A percentile compares a stretch with the other conserved stretches of the same genome.
These are phyloP conservation scores for Crocidura indochinensis DNA, from an alignment of 2,797 vertebrate genomes.

Conservation along the genomic window DNA sequence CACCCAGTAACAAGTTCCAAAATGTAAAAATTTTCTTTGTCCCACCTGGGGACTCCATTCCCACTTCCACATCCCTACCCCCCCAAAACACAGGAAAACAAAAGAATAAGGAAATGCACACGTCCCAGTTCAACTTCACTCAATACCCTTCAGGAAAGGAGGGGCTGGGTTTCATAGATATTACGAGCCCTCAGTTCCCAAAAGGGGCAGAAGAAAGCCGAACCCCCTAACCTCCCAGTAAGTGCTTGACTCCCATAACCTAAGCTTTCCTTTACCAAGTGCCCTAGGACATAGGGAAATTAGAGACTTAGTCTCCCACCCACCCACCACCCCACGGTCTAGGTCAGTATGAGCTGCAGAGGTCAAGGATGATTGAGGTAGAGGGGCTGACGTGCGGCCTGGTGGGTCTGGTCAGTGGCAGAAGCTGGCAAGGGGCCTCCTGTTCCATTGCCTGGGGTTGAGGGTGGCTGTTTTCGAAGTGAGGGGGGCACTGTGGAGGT, in stretches of 20 bases:
- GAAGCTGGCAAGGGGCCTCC: slow-evolving; percentile 79
- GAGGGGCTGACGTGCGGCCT: slow-evolving; percentile 73
- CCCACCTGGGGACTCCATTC: slow-evolving; percentile 73
- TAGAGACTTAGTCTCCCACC: background rate
- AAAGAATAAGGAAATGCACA: background rate
- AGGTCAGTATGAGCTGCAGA: slow-evolving; percentile 33
- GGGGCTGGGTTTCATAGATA: background rate
- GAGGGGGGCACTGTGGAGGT: slow-evolving; percentile 95
- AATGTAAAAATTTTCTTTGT: slow-evolving; percentile 66
- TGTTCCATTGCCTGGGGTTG: slow-evolving; percentile 73
- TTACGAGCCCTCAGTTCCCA: slow-evolving; percentile 24
- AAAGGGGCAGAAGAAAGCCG: slow-evolving; percentile 4
- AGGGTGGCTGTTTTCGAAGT: slow-evolving; percentile 86
- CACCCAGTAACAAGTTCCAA: slow-evolving; percentile 7
- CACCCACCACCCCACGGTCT: background rate
- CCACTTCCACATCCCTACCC: background rate
- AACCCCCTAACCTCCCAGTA: background rate
- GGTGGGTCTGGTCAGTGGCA: slow-evolving; percentile 52
- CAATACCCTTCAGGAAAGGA: background rate
- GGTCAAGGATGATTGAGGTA: slow-evolving; percentile 83
- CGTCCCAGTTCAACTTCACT: slow-evolving; percentile 16
- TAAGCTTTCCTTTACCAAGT: background rate
- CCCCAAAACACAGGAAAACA: background rate
- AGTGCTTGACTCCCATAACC: slow-evolving; percentile 60
- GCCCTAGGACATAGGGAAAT: slow-evolving; percentile 10